Conservation (phyloP, 2,888 invertebrate species). For the Gonocerus acuteangulatus region DNA sequence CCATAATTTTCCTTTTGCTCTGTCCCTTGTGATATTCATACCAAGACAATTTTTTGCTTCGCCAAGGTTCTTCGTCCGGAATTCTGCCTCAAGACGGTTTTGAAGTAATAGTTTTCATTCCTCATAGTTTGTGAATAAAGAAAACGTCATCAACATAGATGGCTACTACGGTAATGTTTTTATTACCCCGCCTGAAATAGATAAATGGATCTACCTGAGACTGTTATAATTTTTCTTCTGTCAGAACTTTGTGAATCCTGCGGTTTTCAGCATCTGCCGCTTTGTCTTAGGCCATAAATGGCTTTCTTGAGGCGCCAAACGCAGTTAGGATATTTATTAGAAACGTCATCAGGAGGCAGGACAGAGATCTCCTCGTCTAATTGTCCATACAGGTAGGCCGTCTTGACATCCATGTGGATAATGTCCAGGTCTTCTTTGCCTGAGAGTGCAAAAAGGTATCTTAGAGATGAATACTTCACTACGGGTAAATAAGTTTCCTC, state of each 20-base stretch:
- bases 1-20: not conserved
- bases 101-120: not conserved
- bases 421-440: constrained; percentile 14
- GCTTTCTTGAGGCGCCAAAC: constrained; percentile 33
- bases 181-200: constrained; percentile 9
- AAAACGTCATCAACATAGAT: not conserved
- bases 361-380: constrained; percentile 34
- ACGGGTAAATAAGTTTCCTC: constrained; percentile 39
- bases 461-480: constrained; percentile 37
- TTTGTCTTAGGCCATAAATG: constrained; percentile 36
- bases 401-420: constrained; percentile 32
- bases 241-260: constrained; percentile 11
- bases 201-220: constrained; percentile 27
- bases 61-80: not conserved
- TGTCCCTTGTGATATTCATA: not conserved
- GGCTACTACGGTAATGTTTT: not conserved
- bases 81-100: not conserved
- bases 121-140: not conserved
- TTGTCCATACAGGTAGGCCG: constrained; percentile 36
- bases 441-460: constrained; percentile 36
- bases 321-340: constrained; percentile 15
- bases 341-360: constrained; percentile 26
- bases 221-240: constrained; percentile 12
- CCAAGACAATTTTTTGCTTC: not conserved
- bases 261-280: constrained; percentile 30